Evolutionary conservation across 1,140 invertebrate species (phyloP), one percentile per base, ranked within the genome.

Genomic region (Polyergus mexicanus): DNA sequence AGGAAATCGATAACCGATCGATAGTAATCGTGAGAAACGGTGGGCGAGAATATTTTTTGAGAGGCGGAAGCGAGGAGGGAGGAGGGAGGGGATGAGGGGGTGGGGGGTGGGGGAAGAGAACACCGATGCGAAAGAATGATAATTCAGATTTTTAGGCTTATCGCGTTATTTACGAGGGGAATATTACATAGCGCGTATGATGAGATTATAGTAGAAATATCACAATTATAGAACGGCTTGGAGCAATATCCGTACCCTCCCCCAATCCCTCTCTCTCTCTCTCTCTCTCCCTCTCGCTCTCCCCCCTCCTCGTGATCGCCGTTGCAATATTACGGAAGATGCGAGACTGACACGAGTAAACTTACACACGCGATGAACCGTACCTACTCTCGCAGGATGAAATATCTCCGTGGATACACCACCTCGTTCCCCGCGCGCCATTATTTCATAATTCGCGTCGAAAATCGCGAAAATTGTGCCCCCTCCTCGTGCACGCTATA

Each of bases 61-160:
- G 13, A 25, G 32, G 22, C 19, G 38, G 22, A 28, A 32, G 25
- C 3, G 1, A 19, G 11, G 11, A 25, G 38, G 35, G 22, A 58
- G n/a, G n/a, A 32, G 0, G 25, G 25, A 1, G 25, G 25, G 25
- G 25, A 28, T 1, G 25, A 28, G 1, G 25, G 25, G 25, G 25
- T 0, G 25, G 25, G 25, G 25, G 25, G 25, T 0, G 25, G 25
- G 25, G 25, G 25, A 1, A 1, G 25, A 28, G n/a, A 44, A 32
- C 2, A 10, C 19, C 47, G 66, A 56, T 41, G 25, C 22, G 22
- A 56, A 66, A 66, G 71, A 78, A 81, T 44, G 35, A 81, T 81
- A 81, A 81, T 72, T 81, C 65, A 71, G 65, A 81, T 81, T 81
- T 81, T 81, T 38, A 72, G 28, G 16, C 66, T n/a, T 56, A 71